Evolutionary conservation across 1,140 invertebrate genomes (phyloP).

Genomic region (Octopus sinensis): DNA sequence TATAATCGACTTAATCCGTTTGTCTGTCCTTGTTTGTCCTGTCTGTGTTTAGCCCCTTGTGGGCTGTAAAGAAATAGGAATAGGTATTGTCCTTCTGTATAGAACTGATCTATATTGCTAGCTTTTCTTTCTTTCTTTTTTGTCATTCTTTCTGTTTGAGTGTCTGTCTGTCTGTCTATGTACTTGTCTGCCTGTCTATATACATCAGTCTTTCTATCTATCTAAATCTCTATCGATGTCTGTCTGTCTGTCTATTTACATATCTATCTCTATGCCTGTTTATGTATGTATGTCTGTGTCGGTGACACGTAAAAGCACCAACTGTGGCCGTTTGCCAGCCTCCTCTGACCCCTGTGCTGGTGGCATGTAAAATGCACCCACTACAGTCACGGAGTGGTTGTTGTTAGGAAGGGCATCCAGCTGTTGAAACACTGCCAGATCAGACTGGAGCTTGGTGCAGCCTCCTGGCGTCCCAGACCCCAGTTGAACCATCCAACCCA

Average conservation of each 20-base stretch:
- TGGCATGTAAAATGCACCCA: too few relatives aligned
- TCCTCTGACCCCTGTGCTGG: too few relatives aligned
- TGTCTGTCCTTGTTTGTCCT: too few relatives aligned
- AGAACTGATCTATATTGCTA: too few relatives aligned
- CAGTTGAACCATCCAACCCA: not conserved
- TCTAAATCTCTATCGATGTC: not conserved
- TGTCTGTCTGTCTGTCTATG: not conserved
- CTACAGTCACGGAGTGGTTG: not conserved
- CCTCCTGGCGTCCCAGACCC: not conserved
- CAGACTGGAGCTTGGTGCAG: not conserved
- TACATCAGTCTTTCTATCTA: not conserved
- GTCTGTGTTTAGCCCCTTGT: too few relatives aligned
- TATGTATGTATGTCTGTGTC: not conserved
- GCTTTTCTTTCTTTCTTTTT: not conserved
- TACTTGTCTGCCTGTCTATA: not conserved
- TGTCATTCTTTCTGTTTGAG: not conserved
- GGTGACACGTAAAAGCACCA: not conserved
- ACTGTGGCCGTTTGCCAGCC: too few relatives aligned
- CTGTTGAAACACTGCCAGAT: not conserved
- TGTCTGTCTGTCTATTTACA: not conserved
- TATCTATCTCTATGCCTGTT: not conserved
- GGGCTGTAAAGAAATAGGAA: too few relatives aligned
- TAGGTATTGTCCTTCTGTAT: too few relatives aligned
- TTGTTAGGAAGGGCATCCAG: not conserved
- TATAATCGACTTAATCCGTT: too few relatives aligned